Base-by-base conservation (phyloP, 1,140 invertebrate species). In the Drosophila pruinosa region DNA sequence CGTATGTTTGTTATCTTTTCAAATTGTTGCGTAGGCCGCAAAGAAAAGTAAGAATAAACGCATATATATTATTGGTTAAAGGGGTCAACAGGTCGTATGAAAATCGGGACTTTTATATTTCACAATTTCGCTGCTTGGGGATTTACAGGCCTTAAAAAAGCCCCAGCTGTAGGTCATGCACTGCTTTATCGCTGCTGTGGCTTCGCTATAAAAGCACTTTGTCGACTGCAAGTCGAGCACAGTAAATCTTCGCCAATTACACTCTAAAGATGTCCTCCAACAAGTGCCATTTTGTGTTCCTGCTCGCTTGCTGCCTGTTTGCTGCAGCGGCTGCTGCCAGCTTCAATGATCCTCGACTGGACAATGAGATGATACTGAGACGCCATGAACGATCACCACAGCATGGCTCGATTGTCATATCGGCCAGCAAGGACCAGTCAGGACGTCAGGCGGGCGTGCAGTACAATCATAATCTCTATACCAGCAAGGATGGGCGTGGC, bases 401-500 rank as follows among this genome's bases (percentile, higher is more conserved):
- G 64, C 50, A 72, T 6, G 82, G 82, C 4, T 75, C 78, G 1
- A 48, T 88, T 7, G 78, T 75, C 0, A 0, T 88, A 0, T 45
- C 62, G 5, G 71, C 34, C 31, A 50, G 59, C 47, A 67, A 85
- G 69, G 80, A 85, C 62, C 0, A 78, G 28, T 3, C 4, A 22
- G 86, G 86, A 12, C 77, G 86, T 1, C 69, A 78, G 48, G 77
- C 74, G 6, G 48, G 38, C 26, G 28, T 74, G 0, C 80, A 89
- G 22, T 89, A 89, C 19, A 89, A 89, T 56, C 85, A 89, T 4
- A 89, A 89, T 74, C 50, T 89, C 0, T 85, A 21, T 22, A 74
- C 54, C 8, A 85, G 77, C 15, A 41, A 43, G 5, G 80, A 89
- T 78, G 86, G 86, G 24, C 86, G 78, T 74, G 79, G 77, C 62